Evolutionary conservation across 2,888 invertebrate species (phyloP).

Genomic region (Oeneis ivallda): DNA sequence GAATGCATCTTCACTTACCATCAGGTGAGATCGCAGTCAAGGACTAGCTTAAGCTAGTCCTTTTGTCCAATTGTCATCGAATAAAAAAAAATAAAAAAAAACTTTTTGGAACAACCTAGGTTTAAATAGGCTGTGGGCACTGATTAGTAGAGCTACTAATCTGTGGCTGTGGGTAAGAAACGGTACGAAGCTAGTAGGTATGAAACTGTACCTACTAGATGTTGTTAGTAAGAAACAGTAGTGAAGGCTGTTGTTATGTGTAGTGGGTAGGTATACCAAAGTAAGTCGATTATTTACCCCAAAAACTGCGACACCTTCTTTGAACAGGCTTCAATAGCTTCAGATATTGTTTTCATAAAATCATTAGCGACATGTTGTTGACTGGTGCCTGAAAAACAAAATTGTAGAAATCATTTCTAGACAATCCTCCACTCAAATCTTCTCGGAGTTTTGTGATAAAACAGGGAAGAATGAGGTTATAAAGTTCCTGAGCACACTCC

Average conservation of each 20-base stretch:
- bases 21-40: no score
- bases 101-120: no score
- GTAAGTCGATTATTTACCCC: constrained; percentile 48
- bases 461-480: no score
- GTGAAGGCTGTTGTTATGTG: neutral
- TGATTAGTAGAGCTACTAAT: neutral
- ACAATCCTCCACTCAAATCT: no score
- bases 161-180: neutral
- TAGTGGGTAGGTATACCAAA: neutral
- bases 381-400: constrained; percentile 69
- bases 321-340: constrained; percentile 73
- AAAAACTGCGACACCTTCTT: constrained; percentile 63
- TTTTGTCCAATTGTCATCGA: no score
- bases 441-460: no score
- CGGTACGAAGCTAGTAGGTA: neutral
- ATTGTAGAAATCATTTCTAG: neutral
- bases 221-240: no score
- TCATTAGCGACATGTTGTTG: constrained; percentile 84
- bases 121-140: neutral
- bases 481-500: no score
- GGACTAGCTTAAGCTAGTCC: no score
- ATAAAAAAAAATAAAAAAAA: no score
- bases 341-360: constrained; percentile 80
- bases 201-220: neutral
- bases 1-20: no score